Evolutionary conservation across 2,113 vertebrate species (phyloP), one percentile per base, ranked within the genome.

Genomic region (Hemibagrus wyckioides): DNA sequence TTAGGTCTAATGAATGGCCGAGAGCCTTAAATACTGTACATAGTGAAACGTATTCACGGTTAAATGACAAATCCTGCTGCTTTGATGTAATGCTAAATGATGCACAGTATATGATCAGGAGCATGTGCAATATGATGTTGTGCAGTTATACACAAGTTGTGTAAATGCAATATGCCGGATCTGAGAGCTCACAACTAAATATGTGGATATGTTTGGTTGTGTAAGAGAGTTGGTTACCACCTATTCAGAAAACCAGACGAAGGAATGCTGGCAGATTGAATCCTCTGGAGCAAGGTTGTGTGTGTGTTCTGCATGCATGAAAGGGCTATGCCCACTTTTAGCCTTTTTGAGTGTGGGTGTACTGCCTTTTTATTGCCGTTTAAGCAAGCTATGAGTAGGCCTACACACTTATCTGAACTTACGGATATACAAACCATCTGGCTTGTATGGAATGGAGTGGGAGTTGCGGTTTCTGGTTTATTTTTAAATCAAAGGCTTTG

Each of bases 401-500:
- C 89, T 90, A 86, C 87, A 80, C 89, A 88, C 65, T 80, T 75
- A 83, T 86, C 81, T 81, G 56, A 79, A 86, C 75, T 61, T 71
- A 73, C 65, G 9, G 56, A 81, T 84, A 84, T 86, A 86, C 36
- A 36, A 88, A 87, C 81, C 48, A 63, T 86, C 71, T 90, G 87
- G 84, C 75, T 88, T 48, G 33, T 81, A 65, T 86, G 80, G 50
- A 91, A 85, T 63, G 54, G 85, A 82, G 89, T 85, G 85, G 91
- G 89, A 91, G 86, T 90, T 80, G 73, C 54, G 25, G 85, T 92
- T 88, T 89, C 90, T 92, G 90, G 84, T 90, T 82, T 89, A 91
- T 89, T 88, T 93, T 30, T 67, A 90, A 91, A 93, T 93, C 92
- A 93, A 90, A 91, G 88, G 89, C 88, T 89, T 90, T 89, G 89